phyloP scores from a whole-genome alignment of 2,113 vertebrate species.

The Rhabdomys dilectus region DNA sequence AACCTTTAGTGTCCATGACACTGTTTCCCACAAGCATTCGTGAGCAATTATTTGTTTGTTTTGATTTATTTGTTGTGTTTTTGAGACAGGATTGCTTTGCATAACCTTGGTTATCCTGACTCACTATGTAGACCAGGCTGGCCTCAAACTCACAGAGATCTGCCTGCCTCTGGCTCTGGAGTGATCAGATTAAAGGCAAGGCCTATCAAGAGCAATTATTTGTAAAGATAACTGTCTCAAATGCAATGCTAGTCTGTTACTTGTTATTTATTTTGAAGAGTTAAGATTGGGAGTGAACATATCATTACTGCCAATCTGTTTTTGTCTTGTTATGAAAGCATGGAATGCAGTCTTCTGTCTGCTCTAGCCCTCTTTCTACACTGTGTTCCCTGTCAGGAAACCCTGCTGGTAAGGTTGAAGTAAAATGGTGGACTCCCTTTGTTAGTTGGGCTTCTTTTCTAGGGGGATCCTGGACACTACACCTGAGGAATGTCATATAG shows the following conservation, averaged over 20 bases:
- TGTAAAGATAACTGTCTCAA: not conserved
- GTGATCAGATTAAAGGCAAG: not conserved
- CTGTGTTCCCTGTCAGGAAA: not conserved
- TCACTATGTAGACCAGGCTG: not conserved
- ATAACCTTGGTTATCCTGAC: not conserved
- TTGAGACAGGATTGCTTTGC: not conserved
- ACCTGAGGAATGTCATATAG: too few relatives aligned
- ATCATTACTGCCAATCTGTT: not conserved
- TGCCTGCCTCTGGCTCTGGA: not conserved
- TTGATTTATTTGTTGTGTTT: not conserved
- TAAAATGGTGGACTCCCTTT: too few relatives aligned
- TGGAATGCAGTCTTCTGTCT: not conserved
- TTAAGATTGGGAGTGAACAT: not conserved
- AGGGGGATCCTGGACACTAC: too few relatives aligned
- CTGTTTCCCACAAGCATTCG: conserved; percentile 15
- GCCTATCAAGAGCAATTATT: not conserved
- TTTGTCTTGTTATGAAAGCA: not conserved
- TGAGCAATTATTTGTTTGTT: not conserved
- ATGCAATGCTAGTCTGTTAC: not conserved
- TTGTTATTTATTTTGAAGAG: not conserved
- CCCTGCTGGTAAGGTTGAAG: too few relatives aligned
- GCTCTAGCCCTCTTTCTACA: not conserved
- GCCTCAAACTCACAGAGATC: not conserved
- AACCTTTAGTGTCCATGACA: not conserved
- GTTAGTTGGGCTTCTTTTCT: too few relatives aligned